These are phyloP conservation scores for Syritta pipiens DNA, from an alignment of 2,888 invertebrate genomes.

Conservation along the genomic window DNA sequence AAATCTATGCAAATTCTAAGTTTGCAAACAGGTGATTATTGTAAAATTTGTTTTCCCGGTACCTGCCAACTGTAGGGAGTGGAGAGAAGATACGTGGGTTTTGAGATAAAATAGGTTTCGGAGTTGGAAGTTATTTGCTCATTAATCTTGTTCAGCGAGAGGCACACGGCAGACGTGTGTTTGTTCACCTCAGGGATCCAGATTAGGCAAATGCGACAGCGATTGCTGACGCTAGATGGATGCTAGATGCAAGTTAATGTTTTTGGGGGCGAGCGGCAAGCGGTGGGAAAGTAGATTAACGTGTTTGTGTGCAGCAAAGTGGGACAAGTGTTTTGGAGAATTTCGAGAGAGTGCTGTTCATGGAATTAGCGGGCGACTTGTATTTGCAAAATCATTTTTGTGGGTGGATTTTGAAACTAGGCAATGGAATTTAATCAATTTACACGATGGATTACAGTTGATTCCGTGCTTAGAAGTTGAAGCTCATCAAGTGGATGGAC, in stretches of 20 bases:
- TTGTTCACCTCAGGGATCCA: conserved; percentile 51
- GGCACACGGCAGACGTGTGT: conserved; percentile 33
- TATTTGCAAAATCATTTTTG: conserved; percentile 25
- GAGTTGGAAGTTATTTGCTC: conserved; percentile 66
- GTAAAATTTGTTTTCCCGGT: conserved; percentile 66
- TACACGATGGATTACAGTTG: no score
- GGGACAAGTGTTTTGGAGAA: conserved; percentile 9
- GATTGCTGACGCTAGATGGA: conserved; percentile 61
- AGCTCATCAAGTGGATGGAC: no score
- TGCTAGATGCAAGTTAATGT: conserved; percentile 58
- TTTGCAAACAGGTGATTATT: conserved; percentile 69
- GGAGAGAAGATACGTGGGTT: conserved; percentile 7
- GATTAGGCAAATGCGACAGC: conserved; percentile 58
- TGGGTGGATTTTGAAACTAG: no score
- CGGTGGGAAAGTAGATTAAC: conserved; percentile 30
- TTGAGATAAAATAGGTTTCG: conserved; percentile 38
- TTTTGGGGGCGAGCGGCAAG: neutral
- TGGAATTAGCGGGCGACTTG: conserved; percentile 1
- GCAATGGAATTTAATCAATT: no score
- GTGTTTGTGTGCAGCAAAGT: conserved; percentile 21
- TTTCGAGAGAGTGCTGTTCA: neutral
- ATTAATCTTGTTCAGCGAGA: conserved; percentile 66
- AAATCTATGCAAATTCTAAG: conserved; percentile 69
- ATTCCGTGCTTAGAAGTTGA: no score
- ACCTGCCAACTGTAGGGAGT: conserved; percentile 17